These are phyloP conservation scores for Cololabis saira DNA, from an alignment of 2,113 vertebrate genomes.

Conservation along the genomic window DNA sequence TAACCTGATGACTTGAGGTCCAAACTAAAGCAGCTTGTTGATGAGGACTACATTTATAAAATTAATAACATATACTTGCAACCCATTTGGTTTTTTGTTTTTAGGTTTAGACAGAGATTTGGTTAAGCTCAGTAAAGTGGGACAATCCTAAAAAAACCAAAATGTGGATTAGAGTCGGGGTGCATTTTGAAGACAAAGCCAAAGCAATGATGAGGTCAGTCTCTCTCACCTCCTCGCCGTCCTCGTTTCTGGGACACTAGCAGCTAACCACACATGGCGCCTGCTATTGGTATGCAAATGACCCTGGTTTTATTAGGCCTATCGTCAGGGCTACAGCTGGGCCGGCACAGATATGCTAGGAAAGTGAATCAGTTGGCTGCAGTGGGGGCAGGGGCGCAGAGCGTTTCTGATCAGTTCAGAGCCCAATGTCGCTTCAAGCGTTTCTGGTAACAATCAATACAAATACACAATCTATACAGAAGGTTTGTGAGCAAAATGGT, in stretches of 20 bases:
- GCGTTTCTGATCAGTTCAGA: slow-evolving; percentile 49
- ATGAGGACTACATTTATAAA: slow-evolving; percentile 21
- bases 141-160: slow-evolving; percentile 56
- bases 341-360: slow-evolving; percentile 79
- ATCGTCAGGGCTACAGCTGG: slow-evolving; percentile 86
- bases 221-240: slow-evolving; percentile 61
- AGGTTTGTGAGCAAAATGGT: not conserved
- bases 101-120: slow-evolving; percentile 31
- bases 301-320: slow-evolving; percentile 77
- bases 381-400: slow-evolving; percentile 54
- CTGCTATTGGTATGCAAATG: slow-evolving; percentile 84
- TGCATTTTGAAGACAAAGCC: slow-evolving; percentile 66
- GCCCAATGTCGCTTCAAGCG: slow-evolving; percentile 36
- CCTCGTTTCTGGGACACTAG: slow-evolving; percentile 66
- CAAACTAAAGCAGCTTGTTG: slow-evolving; percentile 39
- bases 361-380: slow-evolving; percentile 75
- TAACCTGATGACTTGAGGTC: slow-evolving; percentile 30
- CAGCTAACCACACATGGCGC: slow-evolving; percentile 80
- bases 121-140: slow-evolving; percentile 50
- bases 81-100: not conserved
- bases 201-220: slow-evolving; percentile 54
- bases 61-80: not conserved
- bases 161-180: slow-evolving; percentile 61
- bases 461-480: slow-evolving; percentile 17
- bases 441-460: slow-evolving; percentile 37